These are phyloP conservation scores for Muscina levida DNA, from an alignment of 2,888 invertebrate species.

Conservation along the genomic window DNA sequence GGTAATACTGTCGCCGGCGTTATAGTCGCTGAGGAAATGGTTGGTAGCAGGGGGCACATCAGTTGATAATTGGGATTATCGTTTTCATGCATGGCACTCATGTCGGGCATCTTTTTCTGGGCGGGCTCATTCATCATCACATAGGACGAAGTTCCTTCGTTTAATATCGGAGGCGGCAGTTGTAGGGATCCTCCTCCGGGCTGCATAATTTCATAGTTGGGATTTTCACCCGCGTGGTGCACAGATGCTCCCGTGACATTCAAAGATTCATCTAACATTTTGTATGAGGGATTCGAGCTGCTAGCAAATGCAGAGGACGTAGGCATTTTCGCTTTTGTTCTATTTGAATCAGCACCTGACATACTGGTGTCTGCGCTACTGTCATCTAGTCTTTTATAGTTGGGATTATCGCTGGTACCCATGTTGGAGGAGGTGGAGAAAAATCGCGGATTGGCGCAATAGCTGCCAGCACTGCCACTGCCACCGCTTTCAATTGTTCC, in stretches of 20 bases:
- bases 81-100: slow-evolving; percentile 63
- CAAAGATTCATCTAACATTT: slow-evolving; percentile 71
- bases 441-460: slow-evolving; percentile 72
- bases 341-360: neutral
- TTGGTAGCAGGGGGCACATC: slow-evolving; percentile 65
- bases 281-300: slow-evolving; percentile 69
- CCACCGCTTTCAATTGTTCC: slow-evolving; percentile 70
- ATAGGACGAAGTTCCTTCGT: slow-evolving; percentile 64
- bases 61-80: slow-evolving; percentile 73
- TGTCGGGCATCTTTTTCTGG: slow-evolving; percentile 25
- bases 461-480: slow-evolving; percentile 75
- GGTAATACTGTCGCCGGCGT: slow-evolving; percentile 35
- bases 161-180: neutral
- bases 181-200: slow-evolving; percentile 49
- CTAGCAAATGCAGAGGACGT: slow-evolving; percentile 56
- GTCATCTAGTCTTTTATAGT: slow-evolving; percentile 75
- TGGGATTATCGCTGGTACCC: slow-evolving; percentile 74
- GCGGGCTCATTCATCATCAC: slow-evolving; percentile 72
- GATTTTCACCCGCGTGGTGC: slow-evolving; percentile 70
- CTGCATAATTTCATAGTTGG: slow-evolving; percentile 74
- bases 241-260: slow-evolving; percentile 63
- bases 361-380: slow-evolving; percentile 40
- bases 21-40: slow-evolving; percentile 17
- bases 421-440: slow-evolving; percentile 69
- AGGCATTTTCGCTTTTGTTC: slow-evolving; percentile 45